Evolutionary conservation across 92 coral and sea anemone genomes (phyloP).

Genomic region (Zoanthus sociatus): DNA sequence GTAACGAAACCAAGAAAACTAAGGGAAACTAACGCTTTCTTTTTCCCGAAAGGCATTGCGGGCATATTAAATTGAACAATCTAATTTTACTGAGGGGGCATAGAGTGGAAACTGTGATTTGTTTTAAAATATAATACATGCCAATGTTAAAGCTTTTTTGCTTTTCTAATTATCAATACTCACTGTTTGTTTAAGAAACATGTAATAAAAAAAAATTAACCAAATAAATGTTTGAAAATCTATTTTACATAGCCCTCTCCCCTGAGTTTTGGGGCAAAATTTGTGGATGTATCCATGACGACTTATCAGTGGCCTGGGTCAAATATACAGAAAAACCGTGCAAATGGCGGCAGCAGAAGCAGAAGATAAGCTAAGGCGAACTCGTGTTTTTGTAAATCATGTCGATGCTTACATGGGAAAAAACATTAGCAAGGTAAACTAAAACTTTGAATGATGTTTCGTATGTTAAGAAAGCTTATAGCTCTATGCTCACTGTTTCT

Average conservation of each 20-base stretch:
- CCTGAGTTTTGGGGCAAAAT: background rate
- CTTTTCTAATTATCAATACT: background rate
- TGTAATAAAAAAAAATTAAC: background rate
- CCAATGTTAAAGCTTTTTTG: background rate
- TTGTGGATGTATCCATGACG: slow-evolving; percentile 27
- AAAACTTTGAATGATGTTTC: background rate
- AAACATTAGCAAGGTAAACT: slow-evolving; percentile 91
- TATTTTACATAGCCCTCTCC: background rate
- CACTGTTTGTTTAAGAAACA: background rate
- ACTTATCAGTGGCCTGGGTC: slow-evolving; percentile 32
- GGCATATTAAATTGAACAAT: background rate
- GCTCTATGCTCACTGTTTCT: background rate
- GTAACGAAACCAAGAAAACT: too few relatives aligned
- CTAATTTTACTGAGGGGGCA: background rate
- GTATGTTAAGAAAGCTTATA: background rate
- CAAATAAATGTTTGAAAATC: background rate
- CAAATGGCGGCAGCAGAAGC: slow-evolving; percentile 70
- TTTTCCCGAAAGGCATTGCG: slow-evolving; percentile 42
- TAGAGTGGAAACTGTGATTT: background rate
- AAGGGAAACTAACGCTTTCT: background rate
- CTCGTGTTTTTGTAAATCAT: slow-evolving; percentile 90
- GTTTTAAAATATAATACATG: background rate
- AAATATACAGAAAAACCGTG: slow-evolving; percentile 71
- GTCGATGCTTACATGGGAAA: slow-evolving; percentile 91
- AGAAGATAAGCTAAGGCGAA: slow-evolving; percentile 68